Percentiles rank a stretch among this genome's conserved stretches.
Evolutionary conservation across 2,797 vertebrate genomes (phyloP).

Genomic region (Melanotaenia pygmaea): DNA sequence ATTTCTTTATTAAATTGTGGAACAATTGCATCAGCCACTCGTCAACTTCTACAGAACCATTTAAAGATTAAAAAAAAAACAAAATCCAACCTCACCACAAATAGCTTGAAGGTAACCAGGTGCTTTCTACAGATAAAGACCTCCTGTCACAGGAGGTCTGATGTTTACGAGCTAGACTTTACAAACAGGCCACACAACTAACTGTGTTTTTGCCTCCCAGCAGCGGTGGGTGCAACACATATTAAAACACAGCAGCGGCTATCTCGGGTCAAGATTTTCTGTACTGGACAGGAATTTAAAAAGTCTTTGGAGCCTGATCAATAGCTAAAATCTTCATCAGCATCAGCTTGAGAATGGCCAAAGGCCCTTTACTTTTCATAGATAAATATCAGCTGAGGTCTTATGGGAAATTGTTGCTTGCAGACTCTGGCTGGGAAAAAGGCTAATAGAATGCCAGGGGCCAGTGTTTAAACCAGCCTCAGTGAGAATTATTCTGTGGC

Average conservation of each 20-base stretch:
- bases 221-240: neutral
- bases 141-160: constrained; percentile 16
- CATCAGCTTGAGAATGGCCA: constrained; percentile 46
- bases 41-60: constrained; percentile 7
- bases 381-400: constrained; percentile 68
- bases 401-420: constrained; percentile 60
- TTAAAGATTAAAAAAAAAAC: constrained; percentile 11
- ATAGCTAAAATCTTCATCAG: constrained; percentile 49
- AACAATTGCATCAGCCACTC: constrained; percentile 8
- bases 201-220: constrained; percentile 24
- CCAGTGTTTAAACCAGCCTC: constrained; percentile 36
- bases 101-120: constrained; percentile 41
- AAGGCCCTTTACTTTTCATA: constrained; percentile 48
- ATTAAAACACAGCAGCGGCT: neutral
- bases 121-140: constrained; percentile 40
- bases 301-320: constrained; percentile 38
- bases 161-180: constrained; percentile 29
- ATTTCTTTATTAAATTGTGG: neutral
- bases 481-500: constrained; percentile 35
- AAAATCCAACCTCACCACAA: constrained; percentile 14
- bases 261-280: neutral
- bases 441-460: constrained; percentile 21
- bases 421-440: constrained; percentile 47
- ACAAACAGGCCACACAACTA: constrained; percentile 8
- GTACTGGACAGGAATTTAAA: constrained; percentile 19